Conservation (phyloP, 2,888 invertebrate genomes). For the Odontocerum albicorne region DNA sequence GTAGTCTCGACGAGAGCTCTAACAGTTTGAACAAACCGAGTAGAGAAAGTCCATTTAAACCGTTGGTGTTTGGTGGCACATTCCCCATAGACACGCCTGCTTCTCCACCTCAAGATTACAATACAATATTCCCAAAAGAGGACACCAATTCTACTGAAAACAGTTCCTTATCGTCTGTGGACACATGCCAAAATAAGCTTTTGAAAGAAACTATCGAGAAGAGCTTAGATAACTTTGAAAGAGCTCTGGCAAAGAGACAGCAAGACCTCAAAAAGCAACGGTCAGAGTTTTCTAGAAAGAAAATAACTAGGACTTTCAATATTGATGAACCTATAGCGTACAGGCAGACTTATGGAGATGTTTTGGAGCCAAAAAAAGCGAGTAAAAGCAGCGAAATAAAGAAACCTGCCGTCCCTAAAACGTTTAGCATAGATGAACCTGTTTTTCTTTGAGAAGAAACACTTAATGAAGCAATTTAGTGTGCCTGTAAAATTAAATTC, state of each 20-base stretch:
- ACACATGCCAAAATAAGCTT: conserved; percentile 39
- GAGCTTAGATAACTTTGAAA: conserved; percentile 53
- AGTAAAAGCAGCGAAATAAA: neutral
- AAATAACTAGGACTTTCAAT: conserved; percentile 49
- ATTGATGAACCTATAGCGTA: conserved; percentile 54
- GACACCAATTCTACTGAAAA: conserved; percentile 30
- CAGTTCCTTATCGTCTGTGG: conserved; percentile 29
- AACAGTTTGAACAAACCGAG: conserved; percentile 37
- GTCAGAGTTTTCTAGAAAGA: conserved; percentile 24
- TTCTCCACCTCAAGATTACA: conserved; percentile 39
- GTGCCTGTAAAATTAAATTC: no score
- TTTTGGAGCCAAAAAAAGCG: conserved; percentile 13
- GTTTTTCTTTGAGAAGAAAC: conserved; percentile 42
- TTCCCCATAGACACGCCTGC: conserved; percentile 81
- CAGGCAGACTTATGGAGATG: conserved; percentile 19
- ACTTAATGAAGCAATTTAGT: no score
- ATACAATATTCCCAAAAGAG: conserved; percentile 16
- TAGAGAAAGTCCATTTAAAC: conserved; percentile 50
- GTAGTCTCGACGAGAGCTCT: conserved; percentile 43
- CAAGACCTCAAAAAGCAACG: conserved; percentile 24
- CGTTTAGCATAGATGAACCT: conserved; percentile 62
- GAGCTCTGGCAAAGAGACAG: conserved; percentile 33
- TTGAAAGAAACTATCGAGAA: conserved; percentile 51
- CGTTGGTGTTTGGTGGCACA: conserved; percentile 81
- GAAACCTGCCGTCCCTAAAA: conserved; percentile 50